phyloP scores from a whole-genome alignment of 2,797 vertebrate genomes.

The Eleutherodactylus coqui region DNA sequence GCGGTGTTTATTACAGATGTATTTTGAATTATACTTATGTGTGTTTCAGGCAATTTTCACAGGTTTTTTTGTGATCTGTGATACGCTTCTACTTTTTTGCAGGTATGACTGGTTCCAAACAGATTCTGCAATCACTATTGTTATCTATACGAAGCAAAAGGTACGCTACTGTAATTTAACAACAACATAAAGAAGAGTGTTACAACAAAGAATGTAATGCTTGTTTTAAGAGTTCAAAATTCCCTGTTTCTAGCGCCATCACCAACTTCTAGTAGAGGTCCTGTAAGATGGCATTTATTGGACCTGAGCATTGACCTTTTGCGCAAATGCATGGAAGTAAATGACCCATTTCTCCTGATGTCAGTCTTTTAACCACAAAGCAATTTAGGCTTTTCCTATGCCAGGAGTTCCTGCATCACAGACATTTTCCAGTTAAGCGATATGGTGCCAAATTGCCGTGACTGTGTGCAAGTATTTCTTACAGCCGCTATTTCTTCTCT shows the following conservation, averaged over 20 bases:
- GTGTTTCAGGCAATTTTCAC: neutral
- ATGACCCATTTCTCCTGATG: too few relatives aligned
- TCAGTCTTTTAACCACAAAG: too few relatives aligned
- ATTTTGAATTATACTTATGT: neutral
- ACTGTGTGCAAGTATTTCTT: too few relatives aligned
- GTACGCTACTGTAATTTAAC: constrained; percentile 70
- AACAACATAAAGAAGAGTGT: neutral
- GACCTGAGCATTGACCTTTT: too few relatives aligned
- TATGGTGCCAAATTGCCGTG: too few relatives aligned
- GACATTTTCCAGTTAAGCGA: too few relatives aligned
- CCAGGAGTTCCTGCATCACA: too few relatives aligned
- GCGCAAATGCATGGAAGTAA: too few relatives aligned
- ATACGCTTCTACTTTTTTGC: neutral
- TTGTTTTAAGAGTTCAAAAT: neutral
- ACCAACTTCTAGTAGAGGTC: neutral
- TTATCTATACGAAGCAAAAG: constrained; percentile 91
- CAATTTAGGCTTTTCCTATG: too few relatives aligned
- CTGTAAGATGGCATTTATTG: neutral
- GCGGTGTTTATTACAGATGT: neutral
- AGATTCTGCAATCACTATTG: constrained; percentile 82
- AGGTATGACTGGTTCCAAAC: constrained; percentile 99
- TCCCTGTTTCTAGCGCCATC: neutral
- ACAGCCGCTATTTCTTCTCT: too few relatives aligned
- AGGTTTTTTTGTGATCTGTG: neutral
- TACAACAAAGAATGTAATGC: neutral